Evolutionary conservation across 2,797 vertebrate genomes (phyloP).

Genomic region (Mormyrops boulengeri): DNA sequence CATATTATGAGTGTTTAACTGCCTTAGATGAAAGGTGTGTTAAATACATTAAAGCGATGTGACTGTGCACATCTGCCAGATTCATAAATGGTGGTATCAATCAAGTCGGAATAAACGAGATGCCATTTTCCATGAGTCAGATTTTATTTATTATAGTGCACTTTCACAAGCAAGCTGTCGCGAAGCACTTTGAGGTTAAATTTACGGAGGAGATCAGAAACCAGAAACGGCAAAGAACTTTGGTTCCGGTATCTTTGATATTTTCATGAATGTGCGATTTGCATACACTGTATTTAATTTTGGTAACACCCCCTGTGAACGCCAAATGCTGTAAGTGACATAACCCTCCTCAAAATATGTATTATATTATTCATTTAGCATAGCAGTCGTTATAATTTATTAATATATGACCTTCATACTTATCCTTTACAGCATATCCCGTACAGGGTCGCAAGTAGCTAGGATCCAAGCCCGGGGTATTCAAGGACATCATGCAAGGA

Average conservation of each 20-base stretch:
- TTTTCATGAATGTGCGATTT: not conserved
- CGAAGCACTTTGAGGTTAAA: not conserved
- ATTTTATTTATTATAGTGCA: constrained; percentile 9
- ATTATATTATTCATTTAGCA: not conserved
- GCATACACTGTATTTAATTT: not conserved
- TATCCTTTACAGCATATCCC: not conserved
- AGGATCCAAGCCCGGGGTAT: not conserved
- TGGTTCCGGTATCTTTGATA: not conserved
- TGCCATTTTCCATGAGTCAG: not conserved
- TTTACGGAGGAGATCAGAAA: not conserved
- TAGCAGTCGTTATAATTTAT: not conserved
- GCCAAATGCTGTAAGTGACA: not conserved
- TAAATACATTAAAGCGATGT: constrained; percentile 6
- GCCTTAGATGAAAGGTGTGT: constrained; percentile 6
- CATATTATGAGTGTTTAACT: constrained; percentile 10
- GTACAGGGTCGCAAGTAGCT: not conserved
- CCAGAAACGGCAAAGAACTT: not conserved
- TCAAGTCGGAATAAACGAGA: not conserved
- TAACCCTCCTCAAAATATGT: not conserved
- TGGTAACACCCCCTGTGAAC: not conserved
- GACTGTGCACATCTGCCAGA: constrained; percentile 10
- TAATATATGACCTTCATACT: not conserved
- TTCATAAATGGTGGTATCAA: constrained; percentile 5
- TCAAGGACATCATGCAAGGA: not conserved
- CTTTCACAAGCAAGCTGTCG: constrained; percentile 7